Base-by-base conservation (phyloP, 2,888 invertebrate genomes). In the Trichopoda pennipes region DNA sequence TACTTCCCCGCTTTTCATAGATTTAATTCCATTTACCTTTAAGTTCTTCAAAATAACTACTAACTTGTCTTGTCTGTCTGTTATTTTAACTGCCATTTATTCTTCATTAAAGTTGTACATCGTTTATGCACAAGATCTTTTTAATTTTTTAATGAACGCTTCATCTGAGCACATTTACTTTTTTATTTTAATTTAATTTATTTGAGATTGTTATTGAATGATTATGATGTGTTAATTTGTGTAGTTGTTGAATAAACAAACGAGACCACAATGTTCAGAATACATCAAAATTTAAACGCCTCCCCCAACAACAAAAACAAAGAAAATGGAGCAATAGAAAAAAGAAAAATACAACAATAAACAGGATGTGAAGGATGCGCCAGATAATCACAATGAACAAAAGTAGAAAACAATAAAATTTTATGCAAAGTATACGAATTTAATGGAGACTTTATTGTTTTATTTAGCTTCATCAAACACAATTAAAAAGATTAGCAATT, bases 331-430 rank as follows among this genome's bases (percentile, higher is more conserved):
- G 28, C 3, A 38, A 32, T 32, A 32, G 8, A 12, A 10, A 38
- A 61, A 19, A 2, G 16, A 28, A 9, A 19, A 19, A 9, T 21
- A 28, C n/a, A 55, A 77, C 72, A 79, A 79, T 64, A 38, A 77
- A 78, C 83, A 79, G 82, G 82, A 82, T 82, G 75, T 82, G 76
- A 79, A 83, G 83, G 83, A 83, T 83, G 83, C 83, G 83, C 83
- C 83, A 83, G 42, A 77, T 78, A 83, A 83, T 80, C 80, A 80
- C 68, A 69, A 78, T 60, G 69, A 58, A 73, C 60, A 60, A 56
- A 49, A 56, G 23, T 19, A 47, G 9, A 49, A 70, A 70, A 80
- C 75, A 80, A 76, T 44, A 56, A 35, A 56, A 12, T 12, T 28
- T 47, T 69, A n/a, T 64, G 64, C 58, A 55, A 77, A 77, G 14